Percentiles rank a stretch among this genome's conserved stretches.
phyloP scores from a whole-genome alignment of 2,113 vertebrate species.

The Nicator chloris region DNA sequence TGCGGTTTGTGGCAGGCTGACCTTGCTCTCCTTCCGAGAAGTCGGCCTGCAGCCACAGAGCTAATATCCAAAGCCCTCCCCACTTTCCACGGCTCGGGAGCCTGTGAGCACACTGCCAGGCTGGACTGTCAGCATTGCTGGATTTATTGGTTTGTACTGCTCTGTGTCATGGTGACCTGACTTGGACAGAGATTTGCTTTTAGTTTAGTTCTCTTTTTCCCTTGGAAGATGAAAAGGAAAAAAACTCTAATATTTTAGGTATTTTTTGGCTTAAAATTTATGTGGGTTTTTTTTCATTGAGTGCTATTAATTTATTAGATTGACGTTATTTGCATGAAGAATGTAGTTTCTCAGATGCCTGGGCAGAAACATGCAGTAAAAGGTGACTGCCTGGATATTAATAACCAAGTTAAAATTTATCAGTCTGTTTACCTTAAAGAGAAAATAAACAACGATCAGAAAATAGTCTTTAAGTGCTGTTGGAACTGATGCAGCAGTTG shows the following conservation, averaged over 20 bases:
- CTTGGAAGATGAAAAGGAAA: conserved; percentile 17
- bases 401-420: not conserved
- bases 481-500: not conserved
- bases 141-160: conserved; percentile 66
- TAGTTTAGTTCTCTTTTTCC: conserved; percentile 45
- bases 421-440: not conserved
- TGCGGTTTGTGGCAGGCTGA: not conserved
- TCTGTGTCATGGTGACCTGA: conserved; percentile 77
- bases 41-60: not conserved
- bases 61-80: not conserved
- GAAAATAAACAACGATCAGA: not conserved
- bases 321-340: not conserved
- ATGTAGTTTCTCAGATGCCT: not conserved
- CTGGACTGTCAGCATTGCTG: conserved; percentile 58
- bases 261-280: not conserved
- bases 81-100: conserved; percentile 42
- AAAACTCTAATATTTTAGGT: not conserved
- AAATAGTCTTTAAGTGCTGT: not conserved
- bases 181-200: conserved; percentile 61
- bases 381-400: not conserved
- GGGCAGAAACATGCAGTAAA: not conserved
- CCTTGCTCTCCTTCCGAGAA: not conserved
- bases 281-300: not conserved
- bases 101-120: conserved; percentile 24
- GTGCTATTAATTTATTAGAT: not conserved